Evolutionary conservation across 2,888 invertebrate genomes (phyloP).

Genomic region (Hirudinaria manillensis): DNA sequence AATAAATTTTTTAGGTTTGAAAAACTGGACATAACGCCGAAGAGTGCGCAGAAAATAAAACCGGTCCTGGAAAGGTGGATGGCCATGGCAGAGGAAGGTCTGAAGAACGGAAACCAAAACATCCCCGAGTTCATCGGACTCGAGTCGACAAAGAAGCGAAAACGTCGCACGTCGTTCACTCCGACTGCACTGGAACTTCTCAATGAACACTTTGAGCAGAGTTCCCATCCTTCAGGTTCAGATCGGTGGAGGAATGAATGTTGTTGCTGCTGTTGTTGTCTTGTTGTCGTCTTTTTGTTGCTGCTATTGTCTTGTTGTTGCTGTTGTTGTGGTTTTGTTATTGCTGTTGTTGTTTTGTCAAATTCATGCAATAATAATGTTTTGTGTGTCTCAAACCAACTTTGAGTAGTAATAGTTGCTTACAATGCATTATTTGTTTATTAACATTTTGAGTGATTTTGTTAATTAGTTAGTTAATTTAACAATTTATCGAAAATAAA

Average conservation of each 20-base stretch:
- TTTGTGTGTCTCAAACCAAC: no score
- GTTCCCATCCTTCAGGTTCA: constrained; percentile 88
- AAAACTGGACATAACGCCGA: constrained; percentile 97
- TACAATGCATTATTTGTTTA: no score
- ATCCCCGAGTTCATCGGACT: constrained; percentile 84
- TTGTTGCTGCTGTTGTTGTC: neutral
- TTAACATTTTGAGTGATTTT: no score
- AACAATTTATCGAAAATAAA: no score
- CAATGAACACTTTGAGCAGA: constrained; percentile 89
- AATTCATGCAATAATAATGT: no score
- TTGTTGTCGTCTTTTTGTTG: neutral
- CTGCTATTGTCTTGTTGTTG: neutral
- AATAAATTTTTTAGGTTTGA: constrained; percentile 81
- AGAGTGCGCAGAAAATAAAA: constrained; percentile 98
- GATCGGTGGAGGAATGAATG: neutral
- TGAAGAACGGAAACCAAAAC: constrained; percentile 68
- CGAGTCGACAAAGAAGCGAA: constrained; percentile 91
- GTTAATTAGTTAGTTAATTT: no score
- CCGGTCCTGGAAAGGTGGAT: constrained; percentile 97
- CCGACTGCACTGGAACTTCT: constrained; percentile 89
- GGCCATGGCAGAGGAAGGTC: constrained; percentile 97
- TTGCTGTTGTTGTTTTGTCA: no score
- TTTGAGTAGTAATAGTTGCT: no score
- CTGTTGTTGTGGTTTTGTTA: no score
- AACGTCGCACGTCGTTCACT: constrained; percentile 90